Base-by-base conservation (phyloP, 2,888 invertebrate genomes). In the Caenorhabditis wallacei region DNA sequence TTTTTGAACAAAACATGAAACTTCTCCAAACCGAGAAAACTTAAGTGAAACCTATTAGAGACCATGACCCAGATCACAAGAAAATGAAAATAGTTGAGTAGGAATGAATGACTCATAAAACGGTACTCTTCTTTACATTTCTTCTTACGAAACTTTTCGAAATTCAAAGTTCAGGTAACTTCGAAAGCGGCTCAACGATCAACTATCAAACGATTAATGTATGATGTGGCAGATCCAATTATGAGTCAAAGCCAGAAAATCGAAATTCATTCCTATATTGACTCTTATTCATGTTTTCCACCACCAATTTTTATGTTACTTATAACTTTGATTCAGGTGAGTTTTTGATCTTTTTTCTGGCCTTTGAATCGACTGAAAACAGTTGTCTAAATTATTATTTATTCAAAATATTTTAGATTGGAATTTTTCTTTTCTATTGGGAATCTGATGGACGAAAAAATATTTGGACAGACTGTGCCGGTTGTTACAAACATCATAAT, bases 261-360 rank as follows among this genome's bases (percentile, higher is more conserved):
- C n/a, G 83, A 83, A 61, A 59, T 86, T 8, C 87, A 86, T 69
- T 85, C 87, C 0, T 88, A 88, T 54, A 85, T 88, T 30, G 86
- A 88, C 61, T 75, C 72, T 10, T 88, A 88, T 72, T 74, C 76
- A 2, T 83, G 79, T 4, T 95, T 95, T 92, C 98, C 98, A n/a
- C 94, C 94, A 3, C 98, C 98, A 0, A 92, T 98, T 72, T 96
- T 97, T 92, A 97, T 98, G 95, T 94, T 97, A 84, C 93, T 96
- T 80, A 95, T 98, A 90, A 96, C 96, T 2, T 89, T 97, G 78
- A 93, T 96, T 87, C 92, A 88, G 83, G 88, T 88, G 18, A 53
- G 43, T 13, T 43, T 16, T 43, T n/a, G n/a, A 16, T 24, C 5
- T 63, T 16, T 26, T 30, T 18, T 22, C 22, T 22, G 20, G 10